Percentiles rank a stretch among this genome's conserved stretches.
Evolutionary conservation across 2,113 vertebrate species (phyloP).

Genomic region (Cynocephalus volans): DNA sequence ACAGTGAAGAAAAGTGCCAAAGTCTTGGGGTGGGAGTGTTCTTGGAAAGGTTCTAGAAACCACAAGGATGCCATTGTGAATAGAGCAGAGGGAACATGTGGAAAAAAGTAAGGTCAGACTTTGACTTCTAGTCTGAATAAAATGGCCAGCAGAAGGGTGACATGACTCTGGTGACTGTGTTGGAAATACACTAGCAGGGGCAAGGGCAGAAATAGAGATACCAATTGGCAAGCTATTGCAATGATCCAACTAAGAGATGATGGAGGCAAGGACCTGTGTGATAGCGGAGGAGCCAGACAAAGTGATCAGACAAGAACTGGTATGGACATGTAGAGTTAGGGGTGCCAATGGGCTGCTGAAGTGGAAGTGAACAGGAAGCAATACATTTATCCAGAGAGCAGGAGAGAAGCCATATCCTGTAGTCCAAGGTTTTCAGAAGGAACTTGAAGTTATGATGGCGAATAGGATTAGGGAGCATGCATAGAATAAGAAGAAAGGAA

Average conservation of each 20-base stretch:
- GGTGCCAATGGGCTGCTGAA: not conserved
- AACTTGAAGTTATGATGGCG: not conserved
- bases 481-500: not conserved
- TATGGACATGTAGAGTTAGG: not conserved
- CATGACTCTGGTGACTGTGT: not conserved
- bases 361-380: not conserved
- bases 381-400: not conserved
- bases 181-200: not conserved
- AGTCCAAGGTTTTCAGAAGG: not conserved
- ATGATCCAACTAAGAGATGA: not conserved
- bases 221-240: not conserved
- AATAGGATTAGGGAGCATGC: not conserved
- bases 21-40: not conserved
- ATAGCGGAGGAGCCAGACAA: not conserved
- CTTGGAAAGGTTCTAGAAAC: constrained; percentile 32
- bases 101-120: not conserved
- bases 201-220: not conserved
- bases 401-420: not conserved
- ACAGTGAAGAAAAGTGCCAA: not conserved
- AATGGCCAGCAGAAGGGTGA: not conserved
- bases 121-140: not conserved
- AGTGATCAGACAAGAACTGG: not conserved
- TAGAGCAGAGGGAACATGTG: not conserved
- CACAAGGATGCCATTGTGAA: not conserved
- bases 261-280: not conserved